Evolutionary conservation across 2,797 vertebrate species (phyloP), one percentile per base, ranked within the genome.

Genomic region (Sebastes umbrosus): DNA sequence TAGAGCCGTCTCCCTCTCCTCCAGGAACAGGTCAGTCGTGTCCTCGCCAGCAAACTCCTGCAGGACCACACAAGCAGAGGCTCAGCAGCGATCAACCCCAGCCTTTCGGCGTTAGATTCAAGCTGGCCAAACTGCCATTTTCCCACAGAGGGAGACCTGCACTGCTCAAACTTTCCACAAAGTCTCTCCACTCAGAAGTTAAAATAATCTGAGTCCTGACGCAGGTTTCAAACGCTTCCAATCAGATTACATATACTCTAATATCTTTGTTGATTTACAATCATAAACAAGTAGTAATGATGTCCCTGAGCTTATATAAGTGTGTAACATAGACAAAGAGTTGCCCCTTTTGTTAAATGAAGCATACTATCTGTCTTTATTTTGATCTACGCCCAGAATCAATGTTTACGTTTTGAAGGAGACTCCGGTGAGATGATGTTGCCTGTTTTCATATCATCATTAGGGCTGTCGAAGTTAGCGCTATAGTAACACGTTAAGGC

Each of bases 11-110:
- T 99, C 98, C 87, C 98, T 94, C 92, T 99, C 98, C 95, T 99
- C 98, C 92, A 99, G 94, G 94, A 99, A 99, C 32, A 99, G 93
- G 90, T 99, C 98, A 6, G 97, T 97, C 65, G 98, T 99, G 91
- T 99, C 98, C 96, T 99, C 98, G 77, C 98, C 98, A 43, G 98
- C 98, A 92, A 99, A 99, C 90, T 99, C 98, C 98, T 99, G 84
- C 39, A 62, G 52, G 73, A 77, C 24, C 60, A 83, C 50, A 87
- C 69, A 69, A 32, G 64, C 55, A 46, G 50, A 80, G 50, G 25
- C 29, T 85, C 36, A 85, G 70, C 55, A 6, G 36, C 1, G 32
- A 39, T 46, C 72, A 10, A 50, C 54, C 18, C 6, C 31, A 18
- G 54, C 29, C 27, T 59, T 65, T 4, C 8, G 55, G 20, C 18